Evolutionary conservation across 1,140 invertebrate species (phyloP).

Genomic region (Drosophila lowei): DNA sequence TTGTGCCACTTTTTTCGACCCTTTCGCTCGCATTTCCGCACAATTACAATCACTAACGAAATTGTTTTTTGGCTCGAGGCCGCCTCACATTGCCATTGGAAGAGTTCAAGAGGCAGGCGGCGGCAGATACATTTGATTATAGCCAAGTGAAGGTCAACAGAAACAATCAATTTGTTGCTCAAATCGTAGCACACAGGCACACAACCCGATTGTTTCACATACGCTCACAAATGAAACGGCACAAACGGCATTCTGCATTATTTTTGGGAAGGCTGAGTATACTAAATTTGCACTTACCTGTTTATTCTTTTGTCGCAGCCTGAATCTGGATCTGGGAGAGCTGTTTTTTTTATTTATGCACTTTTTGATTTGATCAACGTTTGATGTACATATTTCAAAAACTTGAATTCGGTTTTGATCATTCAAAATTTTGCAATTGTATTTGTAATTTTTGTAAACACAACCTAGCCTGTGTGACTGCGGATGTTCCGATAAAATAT

Average conservation of each 20-base stretch:
- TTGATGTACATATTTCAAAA: not conserved
- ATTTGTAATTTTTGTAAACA: too few relatives aligned
- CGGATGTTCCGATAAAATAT: too few relatives aligned
- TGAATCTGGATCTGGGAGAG: not conserved
- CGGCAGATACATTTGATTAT: constrained; percentile 51
- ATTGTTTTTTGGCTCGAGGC: constrained; percentile 52
- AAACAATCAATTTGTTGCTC: constrained; percentile 46
- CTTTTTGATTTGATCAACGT: too few relatives aligned
- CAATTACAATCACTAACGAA: constrained; percentile 15
- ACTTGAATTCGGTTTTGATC: too few relatives aligned
- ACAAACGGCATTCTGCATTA: too few relatives aligned
- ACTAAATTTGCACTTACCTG: not conserved
- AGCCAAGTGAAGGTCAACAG: constrained; percentile 59
- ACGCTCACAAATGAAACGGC: not conserved
- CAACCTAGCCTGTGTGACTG: too few relatives aligned
- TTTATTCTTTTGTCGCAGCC: constrained; percentile 4
- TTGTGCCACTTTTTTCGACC: constrained; percentile 26
- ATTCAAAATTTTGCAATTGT: too few relatives aligned
- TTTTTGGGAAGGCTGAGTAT: not conserved
- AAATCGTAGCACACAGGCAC: constrained; percentile 13
- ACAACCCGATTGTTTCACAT: constrained; percentile 1
- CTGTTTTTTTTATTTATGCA: too few relatives aligned
- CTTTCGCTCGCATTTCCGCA: constrained; percentile 43
- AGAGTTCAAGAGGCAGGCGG: constrained; percentile 62
- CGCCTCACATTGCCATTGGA: constrained; percentile 61